phyloP scores from a whole-genome alignment of 2,888 invertebrate species.

The Bembecia ichneumoniformis region DNA sequence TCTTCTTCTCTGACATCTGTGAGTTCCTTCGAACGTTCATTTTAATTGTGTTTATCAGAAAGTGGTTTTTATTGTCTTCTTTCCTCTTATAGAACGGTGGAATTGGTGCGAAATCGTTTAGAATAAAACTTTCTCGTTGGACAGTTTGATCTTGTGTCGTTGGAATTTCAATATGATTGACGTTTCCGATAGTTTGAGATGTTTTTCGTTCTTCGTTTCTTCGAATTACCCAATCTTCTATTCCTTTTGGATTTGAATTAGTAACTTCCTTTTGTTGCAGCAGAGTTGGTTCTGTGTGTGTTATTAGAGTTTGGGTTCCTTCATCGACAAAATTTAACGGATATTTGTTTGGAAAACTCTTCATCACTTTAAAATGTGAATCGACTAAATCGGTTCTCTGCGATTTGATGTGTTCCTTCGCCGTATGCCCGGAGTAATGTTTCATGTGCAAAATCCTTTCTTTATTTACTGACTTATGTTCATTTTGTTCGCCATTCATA shows the following conservation, averaged over 20 bases:
- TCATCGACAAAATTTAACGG: neutral
- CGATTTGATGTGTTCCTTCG: slow-evolving; percentile 15
- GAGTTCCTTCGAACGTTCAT: slow-evolving; percentile 27
- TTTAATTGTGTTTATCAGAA: slow-evolving; percentile 14
- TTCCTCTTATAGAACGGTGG: neutral
- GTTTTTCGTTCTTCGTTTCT: no score
- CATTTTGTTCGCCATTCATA: slow-evolving; percentile 12
- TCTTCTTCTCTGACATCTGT: slow-evolving; percentile 9
- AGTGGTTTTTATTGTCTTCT: neutral
- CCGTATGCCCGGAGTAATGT: no score
- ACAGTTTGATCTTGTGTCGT: neutral
- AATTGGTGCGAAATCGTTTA: neutral
- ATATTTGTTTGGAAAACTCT: slow-evolving; percentile 8
- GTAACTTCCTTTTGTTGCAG: neutral
- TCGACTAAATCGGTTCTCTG: slow-evolving; percentile 28
- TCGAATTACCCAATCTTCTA: no score
- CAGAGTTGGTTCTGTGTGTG: neutral
- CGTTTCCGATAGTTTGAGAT: no score
- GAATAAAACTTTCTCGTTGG: neutral
- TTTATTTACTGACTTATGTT: no score
- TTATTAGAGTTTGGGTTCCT: neutral
- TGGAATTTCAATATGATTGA: no score
- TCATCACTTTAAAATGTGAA: slow-evolving; percentile 32
- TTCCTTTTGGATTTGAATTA: neutral
- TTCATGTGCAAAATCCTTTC: no score